These are phyloP conservation scores for Antechinus stuartii DNA, from an alignment of 2,113 vertebrate genomes.

Conservation along the genomic window DNA sequence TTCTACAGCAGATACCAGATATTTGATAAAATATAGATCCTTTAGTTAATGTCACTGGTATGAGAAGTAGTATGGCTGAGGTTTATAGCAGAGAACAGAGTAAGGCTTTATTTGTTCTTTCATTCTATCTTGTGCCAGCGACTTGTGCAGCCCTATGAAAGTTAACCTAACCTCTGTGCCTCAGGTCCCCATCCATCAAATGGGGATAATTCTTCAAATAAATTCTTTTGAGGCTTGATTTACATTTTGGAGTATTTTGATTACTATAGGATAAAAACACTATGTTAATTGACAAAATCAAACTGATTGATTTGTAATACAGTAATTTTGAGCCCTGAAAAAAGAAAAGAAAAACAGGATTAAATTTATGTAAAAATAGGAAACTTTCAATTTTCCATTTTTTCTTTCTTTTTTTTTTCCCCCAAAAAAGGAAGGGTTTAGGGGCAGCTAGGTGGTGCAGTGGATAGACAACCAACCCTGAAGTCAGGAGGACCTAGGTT, in stretches of 20 bases:
- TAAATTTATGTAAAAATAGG: slow-evolving; percentile 48
- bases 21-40: slow-evolving; percentile 53
- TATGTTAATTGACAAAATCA: fast-evolving
- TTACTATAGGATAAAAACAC: neutral
- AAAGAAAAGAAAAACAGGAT: slow-evolving; percentile 60
- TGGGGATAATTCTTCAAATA: slow-evolving; percentile 43
- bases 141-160: slow-evolving; percentile 61
- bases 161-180: slow-evolving; percentile 72
- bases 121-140: slow-evolving; percentile 37
- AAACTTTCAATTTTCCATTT: slow-evolving; percentile 70
- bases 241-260: neutral
- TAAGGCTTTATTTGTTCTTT: slow-evolving; percentile 50
- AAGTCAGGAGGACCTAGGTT: too few relatives aligned
- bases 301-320: neutral
- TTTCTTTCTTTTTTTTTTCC: slow-evolving; percentile 66
- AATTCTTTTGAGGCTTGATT: neutral
- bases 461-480: too few relatives aligned
- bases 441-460: too few relatives aligned
- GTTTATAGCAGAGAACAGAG: slow-evolving; percentile 23
- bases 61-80: slow-evolving; percentile 20
- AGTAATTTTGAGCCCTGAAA: slow-evolving; percentile 64
- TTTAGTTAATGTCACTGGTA: slow-evolving; percentile 73
- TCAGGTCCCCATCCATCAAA: slow-evolving; percentile 74
- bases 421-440: neutral
- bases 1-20: slow-evolving; percentile 60